Conservation (phyloP, 2,797 vertebrate species). For the Megalops cyprinoides region DNA sequence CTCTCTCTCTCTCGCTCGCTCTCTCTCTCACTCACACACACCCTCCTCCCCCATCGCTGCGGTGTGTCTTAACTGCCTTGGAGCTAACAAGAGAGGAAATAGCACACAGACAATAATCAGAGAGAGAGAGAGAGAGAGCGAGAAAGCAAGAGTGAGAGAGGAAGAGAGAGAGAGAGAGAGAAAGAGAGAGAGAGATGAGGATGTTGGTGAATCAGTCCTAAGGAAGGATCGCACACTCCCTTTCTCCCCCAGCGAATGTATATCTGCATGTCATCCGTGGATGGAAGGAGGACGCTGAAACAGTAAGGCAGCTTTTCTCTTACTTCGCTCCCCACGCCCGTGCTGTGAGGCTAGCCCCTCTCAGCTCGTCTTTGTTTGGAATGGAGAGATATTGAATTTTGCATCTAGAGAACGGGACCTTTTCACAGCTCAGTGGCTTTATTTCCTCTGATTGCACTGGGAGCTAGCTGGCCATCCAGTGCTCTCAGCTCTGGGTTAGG, state of each 20-base stretch:
- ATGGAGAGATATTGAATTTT: background rate
- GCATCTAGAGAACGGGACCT: background rate
- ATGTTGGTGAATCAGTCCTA: constrained; percentile 32
- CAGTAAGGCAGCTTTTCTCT: constrained; percentile 21
- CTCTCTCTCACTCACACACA: constrained; percentile 71
- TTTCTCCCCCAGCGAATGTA: constrained; percentile 9
- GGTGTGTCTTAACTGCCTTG: constrained; percentile 80
- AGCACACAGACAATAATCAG: constrained; percentile 72
- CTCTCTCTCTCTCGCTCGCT: constrained; percentile 38
- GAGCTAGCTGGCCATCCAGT: background rate
- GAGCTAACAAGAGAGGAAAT: constrained; percentile 79
- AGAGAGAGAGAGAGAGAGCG: constrained; percentile 57
- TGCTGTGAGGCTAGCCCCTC: background rate
- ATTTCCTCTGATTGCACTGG: background rate
- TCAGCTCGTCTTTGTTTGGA: constrained; percentile 16
- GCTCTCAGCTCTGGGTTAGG: background rate
- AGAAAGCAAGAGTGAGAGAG: constrained; percentile 20
- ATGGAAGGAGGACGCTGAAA: constrained; percentile 26
- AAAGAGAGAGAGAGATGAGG: constrained; percentile 17
- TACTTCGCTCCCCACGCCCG: background rate
- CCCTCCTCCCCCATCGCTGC: constrained; percentile 83
- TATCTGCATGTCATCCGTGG: background rate
- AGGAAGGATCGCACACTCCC: background rate
- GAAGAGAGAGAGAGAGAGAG: constrained; percentile 37
- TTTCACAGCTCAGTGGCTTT: background rate